phyloP scores from a whole-genome alignment of 2,797 vertebrate species.

The Pampus argenteus region DNA sequence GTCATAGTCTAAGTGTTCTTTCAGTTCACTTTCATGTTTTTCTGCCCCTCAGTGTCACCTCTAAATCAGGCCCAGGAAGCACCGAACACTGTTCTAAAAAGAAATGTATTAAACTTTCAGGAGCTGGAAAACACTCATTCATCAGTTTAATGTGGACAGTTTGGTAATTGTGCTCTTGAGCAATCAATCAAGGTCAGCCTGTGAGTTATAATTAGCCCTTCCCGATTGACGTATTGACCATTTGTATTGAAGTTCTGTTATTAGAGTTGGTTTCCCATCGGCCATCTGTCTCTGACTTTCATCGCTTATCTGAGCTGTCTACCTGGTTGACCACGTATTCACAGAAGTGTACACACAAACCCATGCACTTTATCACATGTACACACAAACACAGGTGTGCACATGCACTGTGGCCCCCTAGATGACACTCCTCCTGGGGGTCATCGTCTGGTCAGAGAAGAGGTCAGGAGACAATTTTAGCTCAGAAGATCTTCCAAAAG shows the following conservation, averaged over 20 bases:
- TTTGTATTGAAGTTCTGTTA: slow-evolving; percentile 52
- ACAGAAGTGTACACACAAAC: slow-evolving; percentile 29
- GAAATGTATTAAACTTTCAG: slow-evolving; percentile 66
- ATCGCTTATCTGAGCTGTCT: slow-evolving; percentile 24
- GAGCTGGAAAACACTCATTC: slow-evolving; percentile 62
- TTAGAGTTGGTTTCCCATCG: slow-evolving; percentile 39
- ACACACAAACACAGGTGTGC: slow-evolving; percentile 5
- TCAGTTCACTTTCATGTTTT: slow-evolving; percentile 27
- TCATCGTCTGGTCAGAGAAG: slow-evolving; percentile 39
- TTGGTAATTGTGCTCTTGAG: slow-evolving; percentile 67
- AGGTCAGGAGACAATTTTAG: slow-evolving; percentile 15
- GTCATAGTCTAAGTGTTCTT: slow-evolving; percentile 31
- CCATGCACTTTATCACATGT: not conserved
- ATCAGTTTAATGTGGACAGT: slow-evolving; percentile 70
- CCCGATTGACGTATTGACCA: slow-evolving; percentile 57
- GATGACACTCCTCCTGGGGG: slow-evolving; percentile 20
- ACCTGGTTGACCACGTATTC: slow-evolving; percentile 38
- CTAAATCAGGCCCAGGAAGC: slow-evolving; percentile 39
- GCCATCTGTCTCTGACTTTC: slow-evolving; percentile 47
- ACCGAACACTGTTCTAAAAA: slow-evolving; percentile 56
- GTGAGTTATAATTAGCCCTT: slow-evolving; percentile 65
- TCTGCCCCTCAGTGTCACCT: slow-evolving; percentile 39
- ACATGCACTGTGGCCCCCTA: slow-evolving; percentile 7
- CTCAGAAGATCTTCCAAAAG: slow-evolving; percentile 1
- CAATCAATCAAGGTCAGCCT: slow-evolving; percentile 63